These are phyloP conservation scores for Hycleus phaleratus DNA, from an alignment of 1,140 invertebrate species.

Conservation along the genomic window DNA sequence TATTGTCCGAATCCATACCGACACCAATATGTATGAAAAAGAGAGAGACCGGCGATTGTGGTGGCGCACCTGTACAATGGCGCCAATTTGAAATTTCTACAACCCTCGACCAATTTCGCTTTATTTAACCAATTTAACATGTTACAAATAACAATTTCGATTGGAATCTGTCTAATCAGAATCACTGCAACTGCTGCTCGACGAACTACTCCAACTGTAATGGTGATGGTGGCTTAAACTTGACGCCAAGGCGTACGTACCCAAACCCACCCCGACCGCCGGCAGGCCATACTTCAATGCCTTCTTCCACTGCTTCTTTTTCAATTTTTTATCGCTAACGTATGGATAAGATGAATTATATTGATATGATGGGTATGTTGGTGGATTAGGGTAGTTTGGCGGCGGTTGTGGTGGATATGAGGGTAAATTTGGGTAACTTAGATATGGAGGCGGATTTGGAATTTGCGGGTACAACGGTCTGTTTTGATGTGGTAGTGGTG, in stretches of 20 bases:
- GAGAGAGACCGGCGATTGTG: no score
- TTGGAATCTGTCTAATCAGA: conserved; percentile 1
- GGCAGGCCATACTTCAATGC: conserved; percentile 22
- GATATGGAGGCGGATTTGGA: no score
- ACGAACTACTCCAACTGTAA: conserved; percentile 5
- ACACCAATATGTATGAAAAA: no score
- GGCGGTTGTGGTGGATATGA: background rate
- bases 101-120: no score
- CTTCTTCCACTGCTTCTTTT: conserved; percentile 17
- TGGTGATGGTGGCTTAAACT: background rate
- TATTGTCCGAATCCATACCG: background rate
- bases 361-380: background rate
- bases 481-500: conserved; percentile 1
- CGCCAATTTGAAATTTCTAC: no score
- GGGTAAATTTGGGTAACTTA: background rate
- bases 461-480: background rate
- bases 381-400: background rate
- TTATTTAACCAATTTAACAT: no score
- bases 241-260: conserved; percentile 15
- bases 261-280: conserved; percentile 15
- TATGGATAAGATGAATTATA: background rate
- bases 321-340: conserved; percentile 9
- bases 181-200: conserved; percentile 11
- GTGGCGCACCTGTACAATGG: no score
- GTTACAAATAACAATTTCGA: no score